Evolutionary conservation across 2,888 invertebrate genomes (phyloP).

Genomic region (Drosophila incognita): DNA sequence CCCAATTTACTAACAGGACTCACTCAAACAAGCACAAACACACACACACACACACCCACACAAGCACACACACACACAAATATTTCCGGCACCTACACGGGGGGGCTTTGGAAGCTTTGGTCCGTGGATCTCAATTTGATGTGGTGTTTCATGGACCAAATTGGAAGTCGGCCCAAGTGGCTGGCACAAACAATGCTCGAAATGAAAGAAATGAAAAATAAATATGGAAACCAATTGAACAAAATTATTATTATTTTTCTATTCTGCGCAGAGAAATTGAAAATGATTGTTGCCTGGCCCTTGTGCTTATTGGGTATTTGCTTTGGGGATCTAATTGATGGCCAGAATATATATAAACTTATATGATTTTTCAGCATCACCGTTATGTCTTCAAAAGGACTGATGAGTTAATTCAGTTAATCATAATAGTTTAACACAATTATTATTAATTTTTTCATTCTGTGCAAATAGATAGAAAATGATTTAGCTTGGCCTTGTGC

Average conservation of each 20-base stretch:
- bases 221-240: slow-evolving; percentile 65
- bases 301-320: slow-evolving; percentile 20
- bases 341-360: background rate
- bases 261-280: slow-evolving; percentile 64
- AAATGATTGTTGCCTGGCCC: slow-evolving; percentile 44
- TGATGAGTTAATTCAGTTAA: background rate
- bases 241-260: slow-evolving; percentile 58
- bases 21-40: slow-evolving; percentile 3
- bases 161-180: slow-evolving; percentile 56
- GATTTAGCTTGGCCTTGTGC: slow-evolving; percentile 30
- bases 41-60: background rate
- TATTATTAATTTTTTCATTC: slow-evolving; percentile 51
- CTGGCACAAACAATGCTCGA: slow-evolving; percentile 1
- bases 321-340: slow-evolving; percentile 26
- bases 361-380: background rate
- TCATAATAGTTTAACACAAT: slow-evolving; percentile 46
- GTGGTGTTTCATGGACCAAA: slow-evolving; percentile 55
- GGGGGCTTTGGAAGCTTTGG: slow-evolving; percentile 38
- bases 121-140: slow-evolving; percentile 52
- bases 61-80: background rate
- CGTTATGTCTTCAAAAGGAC: background rate
- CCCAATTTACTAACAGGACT: slow-evolving; percentile 43
- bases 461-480: slow-evolving; percentile 63
- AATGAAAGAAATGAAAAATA: slow-evolving; percentile 18
- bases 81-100: background rate